phyloP scores from a whole-genome alignment of 2,888 invertebrate genomes.

The Caenorhabditis sp. region DNA sequence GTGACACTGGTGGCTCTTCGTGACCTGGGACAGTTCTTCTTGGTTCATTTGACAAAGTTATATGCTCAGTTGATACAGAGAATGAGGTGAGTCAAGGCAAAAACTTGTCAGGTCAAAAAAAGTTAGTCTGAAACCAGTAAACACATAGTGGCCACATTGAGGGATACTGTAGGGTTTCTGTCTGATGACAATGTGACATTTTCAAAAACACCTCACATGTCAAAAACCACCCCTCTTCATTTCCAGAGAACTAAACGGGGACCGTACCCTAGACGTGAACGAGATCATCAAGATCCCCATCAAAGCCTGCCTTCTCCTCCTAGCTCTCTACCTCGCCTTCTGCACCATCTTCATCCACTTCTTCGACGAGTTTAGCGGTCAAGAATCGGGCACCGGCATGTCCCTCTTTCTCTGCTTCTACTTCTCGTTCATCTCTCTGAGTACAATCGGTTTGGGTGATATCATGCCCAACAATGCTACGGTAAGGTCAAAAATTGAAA shows the following conservation, averaged over 20 bases:
- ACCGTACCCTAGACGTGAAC: slow-evolving; percentile 52
- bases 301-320: slow-evolving; percentile 45
- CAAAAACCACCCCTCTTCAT: too few relatives aligned
- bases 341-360: slow-evolving; percentile 68
- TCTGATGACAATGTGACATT: background rate
- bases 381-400: slow-evolving; percentile 61
- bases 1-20: slow-evolving; percentile 72
- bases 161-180: background rate
- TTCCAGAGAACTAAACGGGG: slow-evolving; percentile 51
- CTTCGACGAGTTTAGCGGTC: slow-evolving; percentile 66
- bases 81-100: slow-evolving; percentile 63
- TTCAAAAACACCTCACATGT: too few relatives aligned
- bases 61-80: slow-evolving; percentile 70
- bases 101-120: too few relatives aligned
- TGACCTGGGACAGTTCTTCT: slow-evolving; percentile 72
- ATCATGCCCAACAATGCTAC: slow-evolving; percentile 77
- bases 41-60: slow-evolving; percentile 71
- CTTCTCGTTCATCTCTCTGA: slow-evolving; percentile 74
- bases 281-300: slow-evolving; percentile 63
- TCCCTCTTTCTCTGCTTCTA: slow-evolving; percentile 69
- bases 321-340: slow-evolving; percentile 54
- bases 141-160: too few relatives aligned
- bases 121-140: background rate
- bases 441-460: slow-evolving; percentile 77
- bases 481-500: slow-evolving; percentile 56